Percentiles rank a stretch among this genome's conserved stretches.
phyloP scores from a whole-genome alignment of 1,140 invertebrate species.

The Brachionus angularis region DNA sequence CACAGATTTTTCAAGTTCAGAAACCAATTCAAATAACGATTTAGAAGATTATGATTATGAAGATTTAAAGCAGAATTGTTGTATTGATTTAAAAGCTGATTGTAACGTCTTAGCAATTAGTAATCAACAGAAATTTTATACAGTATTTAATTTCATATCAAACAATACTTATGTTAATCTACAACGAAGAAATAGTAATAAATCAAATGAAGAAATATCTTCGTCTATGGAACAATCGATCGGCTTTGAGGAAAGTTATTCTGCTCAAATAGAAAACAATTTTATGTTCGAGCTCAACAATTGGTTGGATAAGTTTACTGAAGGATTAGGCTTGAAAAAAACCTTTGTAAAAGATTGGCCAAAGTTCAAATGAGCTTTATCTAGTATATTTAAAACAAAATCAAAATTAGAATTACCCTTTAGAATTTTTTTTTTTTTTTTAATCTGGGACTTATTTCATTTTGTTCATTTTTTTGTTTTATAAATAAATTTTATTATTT shows the following conservation, averaged over 20 bases:
- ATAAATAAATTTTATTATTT: too few relatives aligned
- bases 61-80: neutral
- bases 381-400: too few relatives aligned
- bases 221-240: neutral
- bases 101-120: neutral
- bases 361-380: too few relatives aligned
- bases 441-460: too few relatives aligned
- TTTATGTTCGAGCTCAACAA: neutral
- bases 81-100: neutral
- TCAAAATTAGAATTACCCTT: too few relatives aligned
- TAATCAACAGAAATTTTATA: neutral
- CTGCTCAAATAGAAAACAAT: neutral
- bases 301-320: neutral
- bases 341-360: neutral
- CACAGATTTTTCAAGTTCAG: neutral
- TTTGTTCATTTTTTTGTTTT: too few relatives aligned
- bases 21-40: too few relatives aligned
- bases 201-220: too few relatives aligned
- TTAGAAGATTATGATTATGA: constrained; percentile 4
- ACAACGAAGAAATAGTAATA: neutral
- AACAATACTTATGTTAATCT: neutral
- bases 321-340: neutral
- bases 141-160: neutral
- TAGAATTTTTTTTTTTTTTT: too few relatives aligned
- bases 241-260: neutral